These are phyloP conservation scores for Papilio helenus DNA, from an alignment of 1,140 invertebrate genomes.

Conservation along the genomic window DNA sequence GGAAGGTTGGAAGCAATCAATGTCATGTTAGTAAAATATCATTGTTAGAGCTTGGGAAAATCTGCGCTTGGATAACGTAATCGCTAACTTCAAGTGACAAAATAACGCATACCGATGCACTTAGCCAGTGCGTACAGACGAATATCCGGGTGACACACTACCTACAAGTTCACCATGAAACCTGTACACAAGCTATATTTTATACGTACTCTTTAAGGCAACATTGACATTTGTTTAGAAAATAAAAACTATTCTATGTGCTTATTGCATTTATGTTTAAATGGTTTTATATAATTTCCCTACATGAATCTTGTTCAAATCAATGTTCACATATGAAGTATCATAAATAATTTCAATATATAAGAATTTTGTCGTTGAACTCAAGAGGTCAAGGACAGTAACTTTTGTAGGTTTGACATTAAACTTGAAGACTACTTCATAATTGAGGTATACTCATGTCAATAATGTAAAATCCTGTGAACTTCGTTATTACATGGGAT, in stretches of 20 bases:
- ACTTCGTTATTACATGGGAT: neutral
- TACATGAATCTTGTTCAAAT: neutral
- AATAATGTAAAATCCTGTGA: neutral
- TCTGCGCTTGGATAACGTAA: neutral
- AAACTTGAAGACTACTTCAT: slow-evolving; percentile 35
- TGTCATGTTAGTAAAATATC: neutral
- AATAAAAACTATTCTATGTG: too few relatives aligned
- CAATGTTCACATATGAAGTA: neutral
- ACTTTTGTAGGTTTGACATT: slow-evolving; percentile 46
- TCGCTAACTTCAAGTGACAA: neutral
- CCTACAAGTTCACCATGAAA: slow-evolving; percentile 49
- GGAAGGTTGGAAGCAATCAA: neutral
- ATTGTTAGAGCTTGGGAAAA: slow-evolving; percentile 24
- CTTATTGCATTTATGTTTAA: too few relatives aligned
- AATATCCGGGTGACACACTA: slow-evolving; percentile 61
- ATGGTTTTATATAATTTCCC: too few relatives aligned
- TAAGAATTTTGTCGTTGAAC: slow-evolving; percentile 38
- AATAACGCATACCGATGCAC: slow-evolving; percentile 44
- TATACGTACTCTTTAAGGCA: slow-evolving; percentile 35
- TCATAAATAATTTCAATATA: slow-evolving; percentile 23
- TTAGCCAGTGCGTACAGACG: slow-evolving; percentile 39
- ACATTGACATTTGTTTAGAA: slow-evolving; percentile 2
- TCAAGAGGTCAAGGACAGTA: slow-evolving; percentile 55
- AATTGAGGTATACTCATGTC: neutral
- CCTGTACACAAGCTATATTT: slow-evolving; percentile 52